Evolutionary conservation across 1,140 invertebrate genomes (phyloP).

Genomic region (Chelonus insularis): DNA sequence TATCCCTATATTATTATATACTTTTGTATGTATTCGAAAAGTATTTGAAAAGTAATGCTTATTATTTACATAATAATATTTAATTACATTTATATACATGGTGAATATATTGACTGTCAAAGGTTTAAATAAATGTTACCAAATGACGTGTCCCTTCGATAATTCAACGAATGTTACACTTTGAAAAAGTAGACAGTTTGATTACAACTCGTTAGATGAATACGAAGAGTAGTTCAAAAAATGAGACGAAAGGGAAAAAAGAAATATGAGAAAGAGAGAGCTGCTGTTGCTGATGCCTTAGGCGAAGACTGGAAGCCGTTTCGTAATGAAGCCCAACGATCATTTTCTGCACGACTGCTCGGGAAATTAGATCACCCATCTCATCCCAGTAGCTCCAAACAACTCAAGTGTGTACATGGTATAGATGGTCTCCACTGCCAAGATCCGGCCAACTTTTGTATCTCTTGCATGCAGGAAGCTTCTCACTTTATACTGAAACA

Average conservation of each 20-base stretch:
- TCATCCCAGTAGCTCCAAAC: constrained; percentile 49
- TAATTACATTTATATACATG: too few species aligned
- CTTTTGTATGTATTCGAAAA: too few species aligned
- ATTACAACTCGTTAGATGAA: background rate
- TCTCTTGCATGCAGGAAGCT: constrained; percentile 53
- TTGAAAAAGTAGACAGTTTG: background rate
- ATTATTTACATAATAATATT: too few species aligned
- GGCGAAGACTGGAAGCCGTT: constrained; percentile 59
- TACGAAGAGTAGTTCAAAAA: background rate
- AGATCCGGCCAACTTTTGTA: constrained; percentile 11
- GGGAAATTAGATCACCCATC: constrained; percentile 61
- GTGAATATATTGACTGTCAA: background rate
- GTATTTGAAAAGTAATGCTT: too few species aligned
- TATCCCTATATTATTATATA: too few species aligned
- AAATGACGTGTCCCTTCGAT: too few species aligned
- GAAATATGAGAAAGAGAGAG: constrained; percentile 25
- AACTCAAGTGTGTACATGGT: constrained; percentile 7
- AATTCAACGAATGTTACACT: too few species aligned
- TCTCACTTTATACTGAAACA: constrained; percentile 30
- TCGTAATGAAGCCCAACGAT: constrained; percentile 57
- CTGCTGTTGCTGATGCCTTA: constrained; percentile 45
- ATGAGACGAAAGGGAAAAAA: constrained; percentile 34
- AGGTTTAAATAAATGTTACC: too few species aligned
- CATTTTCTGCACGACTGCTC: constrained; percentile 61
- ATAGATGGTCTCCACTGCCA: constrained; percentile 6